These are phyloP conservation scores for Scomber colias DNA, from an alignment of 2,113 vertebrate genomes.

Conservation along the genomic window DNA sequence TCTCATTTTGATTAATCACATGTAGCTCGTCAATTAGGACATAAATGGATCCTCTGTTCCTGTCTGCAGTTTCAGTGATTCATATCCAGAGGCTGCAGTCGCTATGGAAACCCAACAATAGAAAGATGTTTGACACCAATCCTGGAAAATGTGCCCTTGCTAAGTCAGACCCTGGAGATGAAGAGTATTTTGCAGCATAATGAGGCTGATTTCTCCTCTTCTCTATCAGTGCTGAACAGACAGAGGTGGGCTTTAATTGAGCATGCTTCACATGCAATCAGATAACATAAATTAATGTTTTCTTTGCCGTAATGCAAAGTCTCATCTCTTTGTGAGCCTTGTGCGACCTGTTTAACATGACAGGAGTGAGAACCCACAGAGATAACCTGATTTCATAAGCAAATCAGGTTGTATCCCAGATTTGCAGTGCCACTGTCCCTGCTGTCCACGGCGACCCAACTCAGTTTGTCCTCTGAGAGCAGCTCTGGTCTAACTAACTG, in stretches of 20 bases:
- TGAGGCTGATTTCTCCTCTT: not conserved
- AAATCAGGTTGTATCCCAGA: constrained; percentile 72
- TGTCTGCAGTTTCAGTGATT: constrained; percentile 43
- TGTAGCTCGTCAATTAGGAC: constrained; percentile 56
- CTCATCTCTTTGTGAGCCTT: constrained; percentile 2
- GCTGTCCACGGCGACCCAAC: constrained; percentile 48
- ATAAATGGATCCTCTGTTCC: constrained; percentile 49
- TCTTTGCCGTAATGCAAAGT: not conserved
- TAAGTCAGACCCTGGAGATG: constrained; percentile 1
- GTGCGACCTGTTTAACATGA: constrained; percentile 54
- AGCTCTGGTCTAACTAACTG: constrained; percentile 52
- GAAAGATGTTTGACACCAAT: constrained; percentile 52
- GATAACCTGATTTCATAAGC: constrained; percentile 74
- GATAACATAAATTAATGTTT: constrained; percentile 15
- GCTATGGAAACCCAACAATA: constrained; percentile 66
- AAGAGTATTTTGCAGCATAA: constrained; percentile 5
- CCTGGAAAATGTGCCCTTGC: constrained; percentile 7
- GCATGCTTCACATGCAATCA: not conserved
- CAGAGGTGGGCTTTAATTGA: not conserved
- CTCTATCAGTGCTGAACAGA: not conserved
- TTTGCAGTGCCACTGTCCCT: constrained; percentile 37
- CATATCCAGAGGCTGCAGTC: constrained; percentile 48
- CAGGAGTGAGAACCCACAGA: constrained; percentile 32
- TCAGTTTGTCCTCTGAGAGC: constrained; percentile 60
- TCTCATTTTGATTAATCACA: constrained; percentile 57